These are phyloP conservation scores for Chrysopilus asiliformis DNA, from an alignment of 2,888 invertebrate species.

Conservation along the genomic window DNA sequence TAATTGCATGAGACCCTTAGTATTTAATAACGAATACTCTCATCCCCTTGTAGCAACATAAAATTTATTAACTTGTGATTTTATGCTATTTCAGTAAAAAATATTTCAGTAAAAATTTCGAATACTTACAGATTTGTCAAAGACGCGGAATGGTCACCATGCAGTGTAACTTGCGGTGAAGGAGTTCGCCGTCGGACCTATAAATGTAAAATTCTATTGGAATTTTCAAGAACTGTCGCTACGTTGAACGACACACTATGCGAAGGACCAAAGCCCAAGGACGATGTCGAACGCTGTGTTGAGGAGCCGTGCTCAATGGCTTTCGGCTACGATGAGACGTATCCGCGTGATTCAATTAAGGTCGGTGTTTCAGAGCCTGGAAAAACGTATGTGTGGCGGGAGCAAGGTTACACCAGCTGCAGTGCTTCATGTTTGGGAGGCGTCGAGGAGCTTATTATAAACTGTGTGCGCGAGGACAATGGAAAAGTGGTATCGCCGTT, in stretches of 20 bases:
- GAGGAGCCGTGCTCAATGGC: conserved; percentile 63
- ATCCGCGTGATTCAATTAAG: conserved; percentile 38
- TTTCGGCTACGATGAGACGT: conserved; percentile 36
- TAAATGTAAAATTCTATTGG: conserved; percentile 88
- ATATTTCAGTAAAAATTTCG: neutral
- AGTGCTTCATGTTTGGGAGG: conserved; percentile 89
- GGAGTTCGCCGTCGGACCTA: conserved; percentile 76
- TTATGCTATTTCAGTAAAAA: no score
- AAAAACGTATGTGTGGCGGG: conserved; percentile 78
- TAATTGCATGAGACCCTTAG: no score
- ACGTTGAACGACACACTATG: conserved; percentile 80
- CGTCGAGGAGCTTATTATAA: conserved; percentile 73
- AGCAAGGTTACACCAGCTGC: conserved; percentile 83
- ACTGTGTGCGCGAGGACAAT: conserved; percentile 76
- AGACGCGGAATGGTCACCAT: conserved; percentile 78
- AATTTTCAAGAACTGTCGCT: conserved; percentile 79
- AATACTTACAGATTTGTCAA: conserved; percentile 63
- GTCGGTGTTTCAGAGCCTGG: conserved; percentile 62
- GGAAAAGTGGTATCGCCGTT: conserved; percentile 77
- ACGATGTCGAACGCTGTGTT: conserved; percentile 68
- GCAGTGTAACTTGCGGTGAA: conserved; percentile 84
- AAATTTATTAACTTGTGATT: no score
- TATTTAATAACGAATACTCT: no score
- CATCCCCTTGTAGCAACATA: neutral
- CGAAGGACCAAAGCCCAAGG: conserved; percentile 68